These are phyloP conservation scores for Notarius quadriscutis DNA, from an alignment of 2,113 vertebrate genomes.

Conservation along the genomic window DNA sequence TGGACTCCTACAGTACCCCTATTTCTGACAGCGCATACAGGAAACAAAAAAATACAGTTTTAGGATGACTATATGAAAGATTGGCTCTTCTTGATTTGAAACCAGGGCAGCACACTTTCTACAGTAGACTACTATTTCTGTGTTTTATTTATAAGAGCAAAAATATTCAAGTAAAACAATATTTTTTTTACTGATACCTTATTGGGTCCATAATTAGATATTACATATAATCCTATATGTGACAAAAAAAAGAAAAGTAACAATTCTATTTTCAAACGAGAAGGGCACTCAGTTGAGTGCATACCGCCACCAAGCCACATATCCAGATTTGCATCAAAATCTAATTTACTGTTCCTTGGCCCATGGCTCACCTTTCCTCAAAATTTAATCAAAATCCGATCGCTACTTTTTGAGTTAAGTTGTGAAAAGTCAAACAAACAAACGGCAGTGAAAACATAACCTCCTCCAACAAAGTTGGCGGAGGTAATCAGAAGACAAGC, in stretches of 20 bases:
- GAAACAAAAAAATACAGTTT: neutral
- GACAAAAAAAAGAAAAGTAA: neutral
- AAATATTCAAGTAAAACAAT: neutral
- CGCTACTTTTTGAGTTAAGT: too few relatives aligned
- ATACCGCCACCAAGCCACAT: too few relatives aligned
- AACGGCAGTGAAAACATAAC: too few relatives aligned
- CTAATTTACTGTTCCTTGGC: too few relatives aligned
- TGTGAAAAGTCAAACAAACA: too few relatives aligned
- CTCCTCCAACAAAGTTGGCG: too few relatives aligned
- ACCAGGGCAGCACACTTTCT: neutral
- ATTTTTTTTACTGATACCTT: neutral
- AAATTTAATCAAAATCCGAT: too few relatives aligned
- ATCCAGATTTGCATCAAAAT: too few relatives aligned
- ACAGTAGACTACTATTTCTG: neutral
- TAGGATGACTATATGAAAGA: neutral
- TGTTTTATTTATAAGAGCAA: neutral
- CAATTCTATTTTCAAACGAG: neutral
- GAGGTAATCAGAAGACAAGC: neutral
- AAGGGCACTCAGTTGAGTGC: too few relatives aligned
- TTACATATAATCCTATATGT: neutral
- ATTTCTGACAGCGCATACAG: too few relatives aligned
- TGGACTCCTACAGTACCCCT: too few relatives aligned
- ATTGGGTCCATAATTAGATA: neutral
- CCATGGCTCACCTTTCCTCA: too few relatives aligned
- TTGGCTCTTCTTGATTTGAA: neutral